Evolutionary conservation across 2,888 invertebrate species (phyloP).

Genomic region (Andrena marginata): DNA sequence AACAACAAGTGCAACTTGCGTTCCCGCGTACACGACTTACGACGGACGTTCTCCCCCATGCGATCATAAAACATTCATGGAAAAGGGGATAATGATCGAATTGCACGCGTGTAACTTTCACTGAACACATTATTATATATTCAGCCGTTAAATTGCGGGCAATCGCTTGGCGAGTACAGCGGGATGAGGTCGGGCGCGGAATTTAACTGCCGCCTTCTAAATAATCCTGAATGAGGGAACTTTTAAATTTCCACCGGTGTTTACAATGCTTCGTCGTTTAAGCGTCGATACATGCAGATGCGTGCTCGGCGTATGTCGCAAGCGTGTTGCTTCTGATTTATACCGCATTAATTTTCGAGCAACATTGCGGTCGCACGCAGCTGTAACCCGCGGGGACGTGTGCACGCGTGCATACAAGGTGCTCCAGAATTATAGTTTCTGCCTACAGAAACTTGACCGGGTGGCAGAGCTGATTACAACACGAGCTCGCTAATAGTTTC

Average conservation of each 20-base stretch:
- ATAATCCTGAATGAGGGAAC: not conserved
- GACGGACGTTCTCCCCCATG: constrained; percentile 1
- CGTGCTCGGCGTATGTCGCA: constrained; percentile 35
- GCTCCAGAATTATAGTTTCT: not conserved
- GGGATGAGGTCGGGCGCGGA: not conserved
- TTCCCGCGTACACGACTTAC: not conserved
- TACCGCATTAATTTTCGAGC: constrained; percentile 58
- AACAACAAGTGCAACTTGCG: constrained; percentile 10
- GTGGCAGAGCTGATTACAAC: not conserved
- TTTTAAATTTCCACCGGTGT: not conserved
- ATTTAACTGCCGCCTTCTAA: not conserved
- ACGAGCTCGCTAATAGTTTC: not conserved
- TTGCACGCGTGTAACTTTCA: constrained; percentile 19
- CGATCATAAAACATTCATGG: constrained; percentile 44
- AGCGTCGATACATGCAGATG: constrained; percentile 42
- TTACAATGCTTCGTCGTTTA: constrained; percentile 9
- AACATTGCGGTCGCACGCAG: constrained; percentile 52
- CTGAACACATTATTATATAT: not conserved
- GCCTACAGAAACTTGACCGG: not conserved
- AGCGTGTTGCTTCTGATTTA: constrained; percentile 55
- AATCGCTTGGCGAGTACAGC: not conserved
- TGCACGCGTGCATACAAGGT: constrained; percentile 24
- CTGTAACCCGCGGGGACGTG: constrained; percentile 33
- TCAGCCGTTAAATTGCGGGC: not conserved
- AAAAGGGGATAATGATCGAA: constrained; percentile 28